Percentiles rank a stretch among this genome's conserved stretches.
phyloP scores from a whole-genome alignment of 2,113 vertebrate genomes.

The Peromyscus leucopus region DNA sequence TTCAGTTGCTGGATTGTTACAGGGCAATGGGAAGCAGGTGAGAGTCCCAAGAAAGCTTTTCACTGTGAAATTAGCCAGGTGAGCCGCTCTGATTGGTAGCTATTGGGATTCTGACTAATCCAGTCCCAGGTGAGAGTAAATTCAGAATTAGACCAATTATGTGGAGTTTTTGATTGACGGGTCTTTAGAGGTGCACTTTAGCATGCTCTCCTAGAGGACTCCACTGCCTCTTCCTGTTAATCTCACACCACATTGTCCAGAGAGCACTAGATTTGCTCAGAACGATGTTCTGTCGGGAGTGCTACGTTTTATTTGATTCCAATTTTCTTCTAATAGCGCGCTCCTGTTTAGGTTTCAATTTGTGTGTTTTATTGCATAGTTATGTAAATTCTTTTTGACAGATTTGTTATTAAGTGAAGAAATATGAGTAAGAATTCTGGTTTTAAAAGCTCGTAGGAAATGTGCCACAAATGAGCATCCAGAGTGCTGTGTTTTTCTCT shows the following conservation, averaged over 20 bases:
- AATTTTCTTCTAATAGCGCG: slow-evolving; percentile 31
- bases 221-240: background rate
- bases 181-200: background rate
- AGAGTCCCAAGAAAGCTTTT: slow-evolving; percentile 29
- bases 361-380: slow-evolving; percentile 46
- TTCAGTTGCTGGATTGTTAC: background rate
- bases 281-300: slow-evolving; percentile 5
- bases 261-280: background rate
- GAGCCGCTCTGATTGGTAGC: background rate
- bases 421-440: background rate
- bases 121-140: background rate
- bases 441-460: slow-evolving; percentile 66
- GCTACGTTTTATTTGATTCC: slow-evolving; percentile 24
- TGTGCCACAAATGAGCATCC: slow-evolving; percentile 28
- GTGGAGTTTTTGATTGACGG: background rate
- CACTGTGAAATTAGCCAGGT: background rate
- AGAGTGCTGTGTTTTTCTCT: slow-evolving; percentile 22
- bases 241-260: background rate
- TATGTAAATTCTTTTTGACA: slow-evolving; percentile 61
- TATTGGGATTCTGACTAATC: background rate
- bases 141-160: background rate
- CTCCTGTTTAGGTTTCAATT: slow-evolving; percentile 41
- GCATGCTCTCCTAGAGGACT: background rate
- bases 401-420: slow-evolving; percentile 33
- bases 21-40: background rate